These are phyloP conservation scores for Heliconius nattereri DNA, from an alignment of 1,140 invertebrate species.

Conservation along the genomic window DNA sequence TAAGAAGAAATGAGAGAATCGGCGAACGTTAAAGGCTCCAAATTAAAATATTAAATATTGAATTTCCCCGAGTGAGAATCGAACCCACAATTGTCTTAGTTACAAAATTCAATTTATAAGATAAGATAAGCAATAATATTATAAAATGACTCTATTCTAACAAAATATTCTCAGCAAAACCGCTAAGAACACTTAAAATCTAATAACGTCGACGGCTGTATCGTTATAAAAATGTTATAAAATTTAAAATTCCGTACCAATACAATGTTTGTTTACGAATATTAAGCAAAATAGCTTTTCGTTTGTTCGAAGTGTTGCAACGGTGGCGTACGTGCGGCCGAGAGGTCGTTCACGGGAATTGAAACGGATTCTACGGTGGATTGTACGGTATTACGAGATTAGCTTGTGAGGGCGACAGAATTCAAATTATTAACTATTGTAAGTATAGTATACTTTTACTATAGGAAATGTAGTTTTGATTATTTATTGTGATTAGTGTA, in stretches of 20 bases:
- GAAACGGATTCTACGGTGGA: constrained; percentile 49
- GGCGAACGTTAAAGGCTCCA: too few relatives aligned
- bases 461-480: neutral
- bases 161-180: neutral
- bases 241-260: constrained; percentile 24
- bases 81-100: too few relatives aligned
- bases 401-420: constrained; percentile 25
- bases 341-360: constrained; percentile 49
- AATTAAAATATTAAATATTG: too few relatives aligned
- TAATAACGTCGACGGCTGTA: neutral
- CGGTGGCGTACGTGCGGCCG: constrained; percentile 29
- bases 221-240: constrained; percentile 26
- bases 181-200: neutral
- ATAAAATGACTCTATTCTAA: neutral
- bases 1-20: too few relatives aligned
- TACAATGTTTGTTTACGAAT: constrained; percentile 31
- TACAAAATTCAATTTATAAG: neutral
- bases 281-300: constrained; percentile 50
- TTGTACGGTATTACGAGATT: constrained; percentile 43
- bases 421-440: constrained; percentile 6
- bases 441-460: neutral
- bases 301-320: constrained; percentile 40
- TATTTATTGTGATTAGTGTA: neutral
- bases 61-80: too few relatives aligned
- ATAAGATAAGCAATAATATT: neutral